A percentile compares a stretch with the other conserved stretches of the same genome.
phyloP scores from a whole-genome alignment of 2,113 vertebrate genomes.

The Indri indri region DNA sequence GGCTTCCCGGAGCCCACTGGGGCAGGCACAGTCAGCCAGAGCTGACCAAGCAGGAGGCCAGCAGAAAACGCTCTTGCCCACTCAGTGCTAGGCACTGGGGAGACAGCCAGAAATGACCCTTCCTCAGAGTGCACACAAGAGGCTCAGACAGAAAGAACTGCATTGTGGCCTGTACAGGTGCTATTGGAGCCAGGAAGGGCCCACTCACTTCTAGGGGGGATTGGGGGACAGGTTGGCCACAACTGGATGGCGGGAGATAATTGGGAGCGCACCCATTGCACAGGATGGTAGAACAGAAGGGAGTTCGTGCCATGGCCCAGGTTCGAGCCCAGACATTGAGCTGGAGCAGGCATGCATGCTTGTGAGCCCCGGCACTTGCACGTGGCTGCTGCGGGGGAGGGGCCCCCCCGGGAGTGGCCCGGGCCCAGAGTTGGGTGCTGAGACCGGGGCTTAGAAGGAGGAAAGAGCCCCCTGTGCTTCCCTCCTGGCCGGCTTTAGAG shows the following conservation, averaged over 20 bases:
- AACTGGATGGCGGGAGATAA: neutral
- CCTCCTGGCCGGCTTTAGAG: neutral
- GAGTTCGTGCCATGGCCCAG: accelerated
- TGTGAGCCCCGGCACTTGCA: neutral
- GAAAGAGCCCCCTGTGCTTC: neutral
- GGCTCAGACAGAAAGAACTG: neutral
- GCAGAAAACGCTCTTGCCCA: neutral
- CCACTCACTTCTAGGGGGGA: neutral
- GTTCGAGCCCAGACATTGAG: neutral
- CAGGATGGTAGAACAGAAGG: neutral
- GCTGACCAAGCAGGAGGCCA: neutral
- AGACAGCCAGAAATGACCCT: neutral
- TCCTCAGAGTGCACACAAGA: too few species aligned
- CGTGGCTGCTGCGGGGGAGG: accelerated
- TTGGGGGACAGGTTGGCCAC: neutral
- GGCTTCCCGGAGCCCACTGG: too few species aligned
- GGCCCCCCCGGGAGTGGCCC: neutral
- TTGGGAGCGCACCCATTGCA: neutral
- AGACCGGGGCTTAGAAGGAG: neutral
- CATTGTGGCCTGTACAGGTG: neutral
- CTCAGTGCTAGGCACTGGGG: neutral
- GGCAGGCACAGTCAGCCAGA: neutral
- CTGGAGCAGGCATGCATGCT: accelerated
- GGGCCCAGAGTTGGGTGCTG: neutral
- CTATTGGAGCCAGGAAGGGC: neutral